Evolutionary conservation across 2,113 vertebrate species (phyloP).

Genomic region (Recurvirostra avosetta): DNA sequence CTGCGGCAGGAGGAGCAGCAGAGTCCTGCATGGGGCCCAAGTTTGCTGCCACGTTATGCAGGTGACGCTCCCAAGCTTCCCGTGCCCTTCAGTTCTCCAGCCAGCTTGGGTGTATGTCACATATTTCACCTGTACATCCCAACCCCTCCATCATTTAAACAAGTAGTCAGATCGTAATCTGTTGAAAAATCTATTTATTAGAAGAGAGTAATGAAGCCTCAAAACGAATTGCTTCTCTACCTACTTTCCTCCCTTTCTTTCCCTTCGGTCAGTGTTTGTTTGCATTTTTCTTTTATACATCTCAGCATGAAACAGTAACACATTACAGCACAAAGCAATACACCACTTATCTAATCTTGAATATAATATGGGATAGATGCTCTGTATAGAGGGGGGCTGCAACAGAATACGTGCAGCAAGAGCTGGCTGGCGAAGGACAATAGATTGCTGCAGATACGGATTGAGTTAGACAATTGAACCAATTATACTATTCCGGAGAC

Average conservation of each 20-base stretch:
- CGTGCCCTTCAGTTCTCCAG: not conserved
- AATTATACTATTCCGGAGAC: not conserved
- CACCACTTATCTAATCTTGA: conserved; percentile 22
- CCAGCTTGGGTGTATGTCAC: rapidly evolving
- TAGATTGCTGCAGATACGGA: not conserved
- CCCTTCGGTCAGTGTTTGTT: not conserved
- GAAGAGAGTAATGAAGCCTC: not conserved
- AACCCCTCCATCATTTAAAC: not conserved
- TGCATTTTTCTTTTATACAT: not conserved
- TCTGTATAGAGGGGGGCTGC: not conserved
- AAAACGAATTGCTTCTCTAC: not conserved
- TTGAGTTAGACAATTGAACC: conserved; percentile 32
- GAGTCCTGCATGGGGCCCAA: rapidly evolving
- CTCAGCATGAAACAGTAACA: not conserved
- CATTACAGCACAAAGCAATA: conserved; percentile 10
- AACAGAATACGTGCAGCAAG: not conserved
- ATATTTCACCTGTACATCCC: not conserved
- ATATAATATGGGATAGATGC: not conserved
- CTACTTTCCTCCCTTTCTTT: not conserved
- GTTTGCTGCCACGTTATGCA: rapidly evolving
- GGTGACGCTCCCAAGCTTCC: not conserved
- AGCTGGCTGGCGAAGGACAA: not conserved
- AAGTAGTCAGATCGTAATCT: not conserved
- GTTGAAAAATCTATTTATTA: not conserved
- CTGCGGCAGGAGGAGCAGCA: not conserved